Base-by-base conservation (phyloP, 2,113 vertebrate genomes). In the Pseudolaguvia tuberculata region DNA sequence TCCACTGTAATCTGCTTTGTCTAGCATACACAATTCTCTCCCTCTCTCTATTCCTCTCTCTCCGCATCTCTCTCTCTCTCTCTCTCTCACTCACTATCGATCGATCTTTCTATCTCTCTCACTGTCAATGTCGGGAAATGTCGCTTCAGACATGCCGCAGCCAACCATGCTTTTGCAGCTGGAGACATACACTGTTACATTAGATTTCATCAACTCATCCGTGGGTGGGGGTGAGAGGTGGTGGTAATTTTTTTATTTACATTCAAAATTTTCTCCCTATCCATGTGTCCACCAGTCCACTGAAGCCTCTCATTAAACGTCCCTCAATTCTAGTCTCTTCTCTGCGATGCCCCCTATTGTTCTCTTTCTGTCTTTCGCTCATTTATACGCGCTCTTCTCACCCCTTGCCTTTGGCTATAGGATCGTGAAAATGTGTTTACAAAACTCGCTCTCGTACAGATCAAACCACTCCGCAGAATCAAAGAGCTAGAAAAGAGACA, bases 351-450 rank as follows among this genome's bases (percentile, higher is more conserved):
- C 81, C 61, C 76, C 69, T 66, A 75, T 83, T 80, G 81, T 77
- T 78, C 55, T 61, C 71, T 75, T 63, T 75, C 85, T 86, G 78
- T 86, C 89, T 84, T 87, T 84, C 87, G 84, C 88, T 79, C 80
- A 77, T 82, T 81, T 90, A 86, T 87, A 86, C 83, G 83, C 84
- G 86, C 87, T 83, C 87, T 85, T 83, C 87, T 87, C 88, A 89
- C 88, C 89, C 87, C 86, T 92, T 90, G 90, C 91, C 91, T 82
- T 85, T 90, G 90, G 91, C 90, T 90, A 91, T 90, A 90, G 91
- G 89, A 89, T 91, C 88, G 89, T 88, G 90, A 91, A 91, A 91
- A 90, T 92, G 91, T 92, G 91, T 92, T 92, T 91, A 92, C 91
- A 92, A 92, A 92, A 91, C 90, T 92, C 88, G 86, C 90, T 90